A percentile compares a stretch with the other conserved stretches of the same genome.
Conservation (phyloP, 2,113 vertebrate genomes). For the Hippocampus zosterae region DNA sequence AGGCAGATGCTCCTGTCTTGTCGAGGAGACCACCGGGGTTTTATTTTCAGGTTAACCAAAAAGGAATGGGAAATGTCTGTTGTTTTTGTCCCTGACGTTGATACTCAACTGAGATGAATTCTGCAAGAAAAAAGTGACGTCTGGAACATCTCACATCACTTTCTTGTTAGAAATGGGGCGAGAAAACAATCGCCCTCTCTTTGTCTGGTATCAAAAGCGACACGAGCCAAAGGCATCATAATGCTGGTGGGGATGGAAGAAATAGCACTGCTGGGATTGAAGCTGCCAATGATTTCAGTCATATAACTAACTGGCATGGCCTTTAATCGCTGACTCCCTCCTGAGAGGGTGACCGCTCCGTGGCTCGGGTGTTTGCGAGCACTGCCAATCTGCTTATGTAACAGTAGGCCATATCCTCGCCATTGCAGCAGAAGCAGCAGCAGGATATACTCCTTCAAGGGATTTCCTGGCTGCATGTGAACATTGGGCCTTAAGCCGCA, state of each 20-base stretch:
- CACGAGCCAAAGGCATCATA: neutral
- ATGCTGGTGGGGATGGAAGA: neutral
- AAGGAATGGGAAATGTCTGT: constrained; percentile 1
- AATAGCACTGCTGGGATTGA: neutral
- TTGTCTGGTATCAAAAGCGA: neutral
- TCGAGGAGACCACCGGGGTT: neutral
- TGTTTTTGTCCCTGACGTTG: neutral
- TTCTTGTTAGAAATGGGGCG: constrained; percentile 14
- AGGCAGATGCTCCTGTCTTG: constrained; percentile 15
- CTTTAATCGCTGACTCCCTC: constrained; percentile 30
- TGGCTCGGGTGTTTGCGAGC: constrained; percentile 22
- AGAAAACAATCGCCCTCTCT: constrained; percentile 32
- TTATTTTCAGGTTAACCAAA: constrained; percentile 5
- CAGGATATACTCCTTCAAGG: constrained; percentile 36
- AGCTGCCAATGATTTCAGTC: constrained; percentile 19
- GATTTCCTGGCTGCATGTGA: constrained; percentile 22
- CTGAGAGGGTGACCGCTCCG: constrained; percentile 24
- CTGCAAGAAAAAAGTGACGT: constrained; percentile 13
- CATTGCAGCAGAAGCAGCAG: constrained; percentile 29
- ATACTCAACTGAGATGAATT: constrained; percentile 3
- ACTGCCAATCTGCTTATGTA: constrained; percentile 62
- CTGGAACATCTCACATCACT: constrained; percentile 19
- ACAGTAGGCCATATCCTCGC: constrained; percentile 45
- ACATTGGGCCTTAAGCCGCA: constrained; percentile 7
- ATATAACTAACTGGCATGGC: constrained; percentile 18